These are phyloP conservation scores for Holothuria glaberrima DNA, from an alignment of 35 echinoderm and acorn worm genomes.

Conservation along the genomic window DNA sequence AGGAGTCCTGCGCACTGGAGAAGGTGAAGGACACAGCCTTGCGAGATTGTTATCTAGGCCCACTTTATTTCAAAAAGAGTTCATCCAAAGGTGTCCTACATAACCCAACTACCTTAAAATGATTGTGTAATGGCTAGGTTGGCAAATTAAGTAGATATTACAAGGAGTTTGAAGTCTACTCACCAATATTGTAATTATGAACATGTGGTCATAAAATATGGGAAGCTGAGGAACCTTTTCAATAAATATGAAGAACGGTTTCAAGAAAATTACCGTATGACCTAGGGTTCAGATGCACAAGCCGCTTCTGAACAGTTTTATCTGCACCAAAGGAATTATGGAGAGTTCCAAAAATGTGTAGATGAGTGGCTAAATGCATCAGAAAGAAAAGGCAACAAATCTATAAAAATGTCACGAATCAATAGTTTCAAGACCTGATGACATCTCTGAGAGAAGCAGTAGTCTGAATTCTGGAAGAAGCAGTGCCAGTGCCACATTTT, in stretches of 20 bases:
- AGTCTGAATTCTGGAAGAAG: not conserved
- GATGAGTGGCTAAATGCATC: not conserved
- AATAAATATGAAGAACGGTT: not conserved
- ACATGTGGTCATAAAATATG: not conserved
- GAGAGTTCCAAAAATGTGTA: not conserved
- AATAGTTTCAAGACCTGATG: not conserved
- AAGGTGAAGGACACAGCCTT: too few relatives aligned
- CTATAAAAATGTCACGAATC: not conserved
- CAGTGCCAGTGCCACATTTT: not conserved
- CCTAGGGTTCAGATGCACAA: not conserved
- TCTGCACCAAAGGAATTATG: not conserved
- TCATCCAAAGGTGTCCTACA: too few relatives aligned
- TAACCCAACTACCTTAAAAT: too few relatives aligned
- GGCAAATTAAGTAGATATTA: too few relatives aligned
- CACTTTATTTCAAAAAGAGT: too few relatives aligned
- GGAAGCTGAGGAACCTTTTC: not conserved
- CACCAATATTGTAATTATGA: too few relatives aligned
- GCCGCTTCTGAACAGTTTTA: not conserved
- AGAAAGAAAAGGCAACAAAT: not conserved
- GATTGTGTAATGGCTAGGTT: too few relatives aligned
- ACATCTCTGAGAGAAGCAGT: not conserved
- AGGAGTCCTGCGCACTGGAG: too few relatives aligned
- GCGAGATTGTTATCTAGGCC: too few relatives aligned
- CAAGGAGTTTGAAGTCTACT: too few relatives aligned
- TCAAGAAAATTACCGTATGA: not conserved